A percentile compares a stretch with the other conserved stretches of the same genome.
These are phyloP conservation scores for Psilopsiagon aurifrons DNA, from an alignment of 2,113 vertebrate species.

Conservation along the genomic window DNA sequence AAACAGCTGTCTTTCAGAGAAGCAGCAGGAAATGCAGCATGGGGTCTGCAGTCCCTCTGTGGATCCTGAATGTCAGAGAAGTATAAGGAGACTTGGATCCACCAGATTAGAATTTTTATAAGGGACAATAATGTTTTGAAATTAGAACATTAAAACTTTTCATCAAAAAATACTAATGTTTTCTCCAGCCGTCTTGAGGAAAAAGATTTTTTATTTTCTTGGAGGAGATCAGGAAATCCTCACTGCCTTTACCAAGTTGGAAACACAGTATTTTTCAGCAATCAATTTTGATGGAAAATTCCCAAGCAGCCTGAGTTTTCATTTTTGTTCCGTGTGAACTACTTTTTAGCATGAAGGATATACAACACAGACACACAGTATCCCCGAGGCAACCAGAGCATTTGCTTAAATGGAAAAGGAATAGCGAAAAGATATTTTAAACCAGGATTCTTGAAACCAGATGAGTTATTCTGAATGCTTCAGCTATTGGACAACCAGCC, in stretches of 20 bases:
- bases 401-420: conserved; percentile 38
- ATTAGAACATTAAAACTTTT: neutral
- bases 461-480: conserved; percentile 4
- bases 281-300: neutral
- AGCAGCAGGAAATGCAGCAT: neutral
- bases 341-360: conserved; percentile 17
- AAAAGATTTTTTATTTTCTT: accelerated
- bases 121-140: neutral
- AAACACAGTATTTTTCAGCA: neutral
- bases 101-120: neutral
- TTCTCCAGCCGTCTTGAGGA: neutral
- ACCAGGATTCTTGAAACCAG: neutral
- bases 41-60: neutral
- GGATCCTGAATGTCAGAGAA: neutral
- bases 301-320: neutral
- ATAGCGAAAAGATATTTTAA: conserved; percentile 22
- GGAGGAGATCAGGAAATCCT: neutral
- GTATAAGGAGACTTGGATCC: neutral
- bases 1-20: neutral
- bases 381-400: neutral
- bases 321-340: conserved; percentile 33
- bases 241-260: neutral
- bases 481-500: neutral
- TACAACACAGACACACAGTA: neutral
- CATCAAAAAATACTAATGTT: neutral